Conservation (phyloP, 1,140 invertebrate species). For the Psix sp. region DNA sequence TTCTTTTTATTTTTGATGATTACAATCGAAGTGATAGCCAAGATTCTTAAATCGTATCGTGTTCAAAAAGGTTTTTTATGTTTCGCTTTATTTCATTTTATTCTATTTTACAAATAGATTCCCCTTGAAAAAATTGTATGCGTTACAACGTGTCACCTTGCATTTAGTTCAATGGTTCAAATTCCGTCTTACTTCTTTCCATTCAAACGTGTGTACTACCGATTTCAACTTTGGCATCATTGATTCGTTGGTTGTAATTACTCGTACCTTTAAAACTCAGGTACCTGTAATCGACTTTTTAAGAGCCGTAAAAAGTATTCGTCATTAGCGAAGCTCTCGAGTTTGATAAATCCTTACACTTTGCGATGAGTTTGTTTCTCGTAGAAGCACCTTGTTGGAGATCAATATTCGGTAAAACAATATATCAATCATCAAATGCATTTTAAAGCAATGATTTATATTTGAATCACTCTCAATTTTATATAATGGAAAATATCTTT, state of each 20-base stretch:
- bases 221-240: constrained; percentile 37
- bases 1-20: background rate
- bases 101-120: constrained; percentile 39
- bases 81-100: constrained; percentile 42
- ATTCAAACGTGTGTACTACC: constrained; percentile 38
- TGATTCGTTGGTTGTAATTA: constrained; percentile 50
- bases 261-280: constrained; percentile 32
- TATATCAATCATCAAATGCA: constrained; percentile 9
- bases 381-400: constrained; percentile 37
- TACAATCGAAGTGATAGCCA: constrained; percentile 33
- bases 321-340: constrained; percentile 45
- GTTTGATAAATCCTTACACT: constrained; percentile 50
- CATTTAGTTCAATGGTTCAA: constrained; percentile 34
- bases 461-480: too few relatives aligned
- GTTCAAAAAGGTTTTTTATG: constrained; percentile 18
- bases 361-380: constrained; percentile 33
- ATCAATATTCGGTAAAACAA: constrained; percentile 17
- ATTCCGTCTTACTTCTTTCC: too few relatives aligned
- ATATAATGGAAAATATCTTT: too few relatives aligned
- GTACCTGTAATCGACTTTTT: constrained; percentile 47
- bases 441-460: too few relatives aligned
- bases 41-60: constrained; percentile 49
- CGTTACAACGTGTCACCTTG: constrained; percentile 40
- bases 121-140: constrained; percentile 22
- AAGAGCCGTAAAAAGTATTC: constrained; percentile 25